phyloP scores from a whole-genome alignment of 2,888 invertebrate genomes.

The Acanthosepion lycidas region DNA sequence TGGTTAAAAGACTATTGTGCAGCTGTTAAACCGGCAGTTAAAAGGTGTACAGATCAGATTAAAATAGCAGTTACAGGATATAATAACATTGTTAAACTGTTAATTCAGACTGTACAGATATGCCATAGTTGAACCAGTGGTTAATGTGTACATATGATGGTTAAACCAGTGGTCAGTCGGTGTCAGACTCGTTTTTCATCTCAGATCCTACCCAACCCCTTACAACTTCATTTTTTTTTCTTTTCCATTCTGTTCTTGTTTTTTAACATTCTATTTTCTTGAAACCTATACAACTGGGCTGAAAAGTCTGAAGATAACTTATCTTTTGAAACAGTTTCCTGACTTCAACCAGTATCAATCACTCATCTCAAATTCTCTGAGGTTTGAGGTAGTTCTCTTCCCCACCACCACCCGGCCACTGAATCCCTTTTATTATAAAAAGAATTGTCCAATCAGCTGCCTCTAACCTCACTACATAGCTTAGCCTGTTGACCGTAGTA shows the following conservation, averaged over 20 bases:
- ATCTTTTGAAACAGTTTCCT: background rate
- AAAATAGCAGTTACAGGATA: conserved; percentile 33
- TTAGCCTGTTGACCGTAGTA: background rate
- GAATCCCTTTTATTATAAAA: background rate
- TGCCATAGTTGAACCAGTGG: background rate
- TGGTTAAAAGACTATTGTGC: conserved; percentile 33
- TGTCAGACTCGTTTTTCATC: conserved; percentile 33
- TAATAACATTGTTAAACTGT: background rate
- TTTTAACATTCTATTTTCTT: background rate
- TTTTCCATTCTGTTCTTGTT: background rate
- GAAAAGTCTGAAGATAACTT: background rate
- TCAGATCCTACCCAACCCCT: background rate
- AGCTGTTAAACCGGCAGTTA: background rate
- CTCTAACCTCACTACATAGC: background rate
- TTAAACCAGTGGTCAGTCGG: conserved; percentile 33
- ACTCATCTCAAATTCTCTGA: background rate
- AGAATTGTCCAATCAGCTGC: background rate
- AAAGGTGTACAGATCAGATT: conserved; percentile 7
- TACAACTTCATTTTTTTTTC: background rate
- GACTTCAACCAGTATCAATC: background rate
- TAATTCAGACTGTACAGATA: background rate
- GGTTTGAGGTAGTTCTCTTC: background rate
- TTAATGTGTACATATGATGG: conserved; percentile 33
- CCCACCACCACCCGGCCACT: background rate
- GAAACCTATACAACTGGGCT: background rate